phyloP scores from a whole-genome alignment of 2,888 invertebrate genomes.

The Busseola fusca region DNA sequence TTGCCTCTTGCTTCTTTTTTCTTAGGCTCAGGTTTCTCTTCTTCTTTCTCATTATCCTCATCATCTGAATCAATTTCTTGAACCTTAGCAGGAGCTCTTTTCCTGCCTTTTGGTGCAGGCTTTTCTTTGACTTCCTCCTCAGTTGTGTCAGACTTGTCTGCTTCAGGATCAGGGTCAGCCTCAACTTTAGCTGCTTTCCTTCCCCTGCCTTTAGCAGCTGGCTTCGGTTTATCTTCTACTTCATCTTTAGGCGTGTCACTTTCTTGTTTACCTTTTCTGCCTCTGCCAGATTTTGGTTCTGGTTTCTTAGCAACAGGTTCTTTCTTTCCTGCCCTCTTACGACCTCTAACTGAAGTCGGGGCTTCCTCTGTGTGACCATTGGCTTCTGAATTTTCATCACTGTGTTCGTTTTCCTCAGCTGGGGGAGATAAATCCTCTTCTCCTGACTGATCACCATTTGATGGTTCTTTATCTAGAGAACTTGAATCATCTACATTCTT shows the following conservation, averaged over 20 bases:
- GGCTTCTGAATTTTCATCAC: constrained; percentile 69
- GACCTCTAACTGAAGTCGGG: constrained; percentile 71
- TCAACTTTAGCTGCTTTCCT: constrained; percentile 73
- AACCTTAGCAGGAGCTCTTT: constrained; percentile 64
- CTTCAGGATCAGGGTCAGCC: constrained; percentile 62
- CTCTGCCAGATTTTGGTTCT: constrained; percentile 71
- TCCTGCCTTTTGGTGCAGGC: constrained; percentile 64
- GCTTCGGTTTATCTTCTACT: constrained; percentile 75
- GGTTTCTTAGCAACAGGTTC: constrained; percentile 70
- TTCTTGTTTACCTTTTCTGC: constrained; percentile 75
- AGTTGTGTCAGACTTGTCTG: constrained; percentile 66
- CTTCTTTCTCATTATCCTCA: constrained; percentile 63
- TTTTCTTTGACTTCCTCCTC: constrained; percentile 76
- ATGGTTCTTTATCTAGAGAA: constrained; percentile 67
- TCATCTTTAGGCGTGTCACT: constrained; percentile 62
- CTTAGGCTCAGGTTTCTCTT: constrained; percentile 74
- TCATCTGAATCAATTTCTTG: constrained; percentile 71
- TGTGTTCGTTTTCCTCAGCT: constrained; percentile 69
- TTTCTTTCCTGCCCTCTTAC: constrained; percentile 79
- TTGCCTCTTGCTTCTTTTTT: constrained; percentile 78
- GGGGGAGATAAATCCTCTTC: constrained; percentile 70
- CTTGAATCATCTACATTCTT: constrained; percentile 72
- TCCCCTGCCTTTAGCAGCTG: constrained; percentile 74
- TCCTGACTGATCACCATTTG: constrained; percentile 72
- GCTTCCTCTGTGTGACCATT: constrained; percentile 74